Evolutionary conservation across 1,140 invertebrate species (phyloP).

Genomic region (Drosophila albomicans): DNA sequence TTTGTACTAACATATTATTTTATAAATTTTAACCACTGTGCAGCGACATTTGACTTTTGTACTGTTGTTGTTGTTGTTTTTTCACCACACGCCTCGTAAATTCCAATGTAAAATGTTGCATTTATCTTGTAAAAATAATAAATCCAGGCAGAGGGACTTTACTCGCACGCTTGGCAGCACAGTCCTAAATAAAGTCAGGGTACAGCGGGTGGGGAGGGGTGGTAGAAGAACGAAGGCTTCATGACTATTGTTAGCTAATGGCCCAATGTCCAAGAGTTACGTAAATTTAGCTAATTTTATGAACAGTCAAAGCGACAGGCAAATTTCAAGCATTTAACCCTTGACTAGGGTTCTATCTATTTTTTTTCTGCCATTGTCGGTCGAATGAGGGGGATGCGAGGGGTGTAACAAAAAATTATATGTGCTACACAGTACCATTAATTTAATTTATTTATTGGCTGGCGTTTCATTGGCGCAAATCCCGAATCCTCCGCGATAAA

Average conservation of each 20-base stretch:
- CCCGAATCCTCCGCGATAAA: conserved; percentile 76
- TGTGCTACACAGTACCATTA: conserved; percentile 56
- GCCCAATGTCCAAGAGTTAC: conserved; percentile 54
- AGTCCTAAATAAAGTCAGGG: conserved; percentile 34
- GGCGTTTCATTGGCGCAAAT: conserved; percentile 76
- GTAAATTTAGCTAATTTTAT: conserved; percentile 80
- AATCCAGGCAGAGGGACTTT: conserved; percentile 75
- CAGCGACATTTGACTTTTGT: conserved; percentile 65
- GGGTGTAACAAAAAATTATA: conserved; percentile 47
- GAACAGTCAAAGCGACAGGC: conserved; percentile 54
- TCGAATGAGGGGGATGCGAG: neutral
- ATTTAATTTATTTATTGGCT: conserved; percentile 84
- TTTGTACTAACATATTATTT: neutral
- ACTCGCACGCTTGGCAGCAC: conserved; percentile 74
- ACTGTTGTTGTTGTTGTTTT: conserved; percentile 53
- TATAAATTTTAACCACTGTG: conserved; percentile 49
- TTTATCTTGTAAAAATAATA: conserved; percentile 84
- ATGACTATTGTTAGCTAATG: conserved; percentile 65
- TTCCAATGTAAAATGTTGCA: conserved; percentile 82
- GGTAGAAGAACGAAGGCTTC: neutral
- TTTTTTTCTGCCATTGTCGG: neutral
- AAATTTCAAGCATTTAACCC: conserved; percentile 50
- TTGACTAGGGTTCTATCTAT: conserved; percentile 6
- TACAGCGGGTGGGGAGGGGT: neutral
- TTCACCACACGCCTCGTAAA: conserved; percentile 67